These are phyloP conservation scores for Engraulis encrasicolus DNA, from an alignment of 2,113 vertebrate species.

Conservation along the genomic window DNA sequence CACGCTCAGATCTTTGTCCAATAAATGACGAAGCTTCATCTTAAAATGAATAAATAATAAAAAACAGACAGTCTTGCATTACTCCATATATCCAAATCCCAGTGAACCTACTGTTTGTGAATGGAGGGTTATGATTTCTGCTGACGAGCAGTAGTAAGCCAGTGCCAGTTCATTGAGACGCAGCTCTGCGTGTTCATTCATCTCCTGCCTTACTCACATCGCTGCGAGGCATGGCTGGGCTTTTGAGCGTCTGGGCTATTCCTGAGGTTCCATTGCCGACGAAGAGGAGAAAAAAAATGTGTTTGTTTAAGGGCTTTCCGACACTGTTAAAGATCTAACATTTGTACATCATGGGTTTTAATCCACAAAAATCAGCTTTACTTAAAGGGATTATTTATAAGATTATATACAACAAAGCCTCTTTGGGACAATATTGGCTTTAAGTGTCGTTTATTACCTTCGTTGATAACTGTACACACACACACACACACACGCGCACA, in stretches of 20 bases:
- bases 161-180: background rate
- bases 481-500: background rate
- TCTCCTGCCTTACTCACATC: background rate
- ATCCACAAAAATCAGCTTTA: constrained; percentile 30
- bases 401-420: constrained; percentile 20
- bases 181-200: background rate
- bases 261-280: background rate
- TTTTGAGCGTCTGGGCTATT: constrained; percentile 1
- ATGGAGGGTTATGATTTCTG: background rate
- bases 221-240: background rate
- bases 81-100: no score
- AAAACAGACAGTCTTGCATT: no score
- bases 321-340: constrained; percentile 30
- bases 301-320: constrained; percentile 29
- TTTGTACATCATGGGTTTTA: constrained; percentile 38
- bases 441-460: constrained; percentile 12
- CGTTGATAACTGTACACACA: constrained; percentile 11
- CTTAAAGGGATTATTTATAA: constrained; percentile 25
- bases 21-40: no score
- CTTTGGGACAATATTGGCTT: constrained; percentile 5
- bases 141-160: background rate
- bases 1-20: no score
- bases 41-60: no score
- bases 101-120: no score
- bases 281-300: background rate